These are phyloP conservation scores for Agrotis clavis DNA, from an alignment of 2,888 invertebrate species.

Conservation along the genomic window DNA sequence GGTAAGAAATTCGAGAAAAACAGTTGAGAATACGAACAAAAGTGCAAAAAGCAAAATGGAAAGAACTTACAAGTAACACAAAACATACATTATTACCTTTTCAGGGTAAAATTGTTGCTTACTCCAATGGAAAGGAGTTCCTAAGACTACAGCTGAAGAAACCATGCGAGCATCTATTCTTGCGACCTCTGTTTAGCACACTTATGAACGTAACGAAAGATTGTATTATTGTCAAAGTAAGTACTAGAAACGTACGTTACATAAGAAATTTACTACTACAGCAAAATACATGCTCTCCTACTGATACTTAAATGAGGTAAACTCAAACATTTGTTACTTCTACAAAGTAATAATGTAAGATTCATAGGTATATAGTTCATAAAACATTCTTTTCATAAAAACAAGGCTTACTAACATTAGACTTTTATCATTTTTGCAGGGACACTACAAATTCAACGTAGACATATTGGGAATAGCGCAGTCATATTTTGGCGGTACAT, in stretches of 20 bases:
- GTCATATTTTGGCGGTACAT: constrained; percentile 65
- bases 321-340: too few relatives aligned
- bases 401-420: not conserved
- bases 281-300: too few relatives aligned
- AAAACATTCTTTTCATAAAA: too few relatives aligned
- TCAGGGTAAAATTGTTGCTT: constrained; percentile 80
- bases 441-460: constrained; percentile 48
- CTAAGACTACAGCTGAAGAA: constrained; percentile 81
- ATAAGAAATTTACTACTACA: too few relatives aligned
- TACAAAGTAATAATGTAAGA: too few relatives aligned
- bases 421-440: constrained; percentile 38
- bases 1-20: constrained; percentile 38
- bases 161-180: constrained; percentile 82
- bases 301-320: too few relatives aligned
- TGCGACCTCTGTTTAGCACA: constrained; percentile 75
- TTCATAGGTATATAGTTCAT: too few relatives aligned
- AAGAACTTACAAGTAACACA: constrained; percentile 8
- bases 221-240: constrained; percentile 69
- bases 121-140: constrained; percentile 75
- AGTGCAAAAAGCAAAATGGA: too few relatives aligned
- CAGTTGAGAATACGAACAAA: too few relatives aligned
- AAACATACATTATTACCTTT: constrained; percentile 14
- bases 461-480: constrained; percentile 50
- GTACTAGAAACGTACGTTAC: not conserved
- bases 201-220: constrained; percentile 74